Evolutionary conservation across 2,113 vertebrate genomes (phyloP).

Genomic region (Regulus satrapa): DNA sequence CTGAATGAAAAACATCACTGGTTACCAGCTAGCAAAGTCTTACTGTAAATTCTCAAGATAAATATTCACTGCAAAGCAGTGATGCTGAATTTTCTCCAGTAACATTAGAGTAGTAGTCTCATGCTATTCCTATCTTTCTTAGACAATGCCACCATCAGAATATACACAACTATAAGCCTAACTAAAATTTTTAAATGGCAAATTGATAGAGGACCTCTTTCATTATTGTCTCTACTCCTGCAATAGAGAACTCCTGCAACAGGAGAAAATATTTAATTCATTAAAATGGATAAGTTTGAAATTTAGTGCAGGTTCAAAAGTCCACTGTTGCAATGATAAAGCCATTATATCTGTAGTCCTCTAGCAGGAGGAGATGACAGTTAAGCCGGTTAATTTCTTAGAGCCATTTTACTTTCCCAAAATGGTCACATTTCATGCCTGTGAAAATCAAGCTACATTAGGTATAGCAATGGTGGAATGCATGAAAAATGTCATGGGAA

Average conservation of each 20-base stretch:
- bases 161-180: background rate
- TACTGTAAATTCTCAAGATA: background rate
- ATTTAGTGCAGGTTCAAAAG: background rate
- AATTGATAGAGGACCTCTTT: background rate
- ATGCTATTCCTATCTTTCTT: background rate
- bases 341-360: background rate
- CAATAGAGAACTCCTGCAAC: background rate
- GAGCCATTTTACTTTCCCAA: background rate
- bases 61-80: background rate
- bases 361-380: background rate
- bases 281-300: background rate
- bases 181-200: background rate
- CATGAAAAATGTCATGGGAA: background rate
- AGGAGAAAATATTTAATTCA: background rate
- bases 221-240: background rate
- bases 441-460: background rate
- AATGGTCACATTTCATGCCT: background rate
- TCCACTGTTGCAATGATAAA: background rate
- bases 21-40: background rate
- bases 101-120: background rate
- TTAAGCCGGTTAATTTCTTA: constrained; percentile 1
- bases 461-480: background rate
- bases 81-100: background rate
- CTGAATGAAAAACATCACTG: background rate
- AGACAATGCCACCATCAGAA: background rate